Conservation (phyloP, 2,113 vertebrate species). For the Romanogobio albipinnatus region DNA sequence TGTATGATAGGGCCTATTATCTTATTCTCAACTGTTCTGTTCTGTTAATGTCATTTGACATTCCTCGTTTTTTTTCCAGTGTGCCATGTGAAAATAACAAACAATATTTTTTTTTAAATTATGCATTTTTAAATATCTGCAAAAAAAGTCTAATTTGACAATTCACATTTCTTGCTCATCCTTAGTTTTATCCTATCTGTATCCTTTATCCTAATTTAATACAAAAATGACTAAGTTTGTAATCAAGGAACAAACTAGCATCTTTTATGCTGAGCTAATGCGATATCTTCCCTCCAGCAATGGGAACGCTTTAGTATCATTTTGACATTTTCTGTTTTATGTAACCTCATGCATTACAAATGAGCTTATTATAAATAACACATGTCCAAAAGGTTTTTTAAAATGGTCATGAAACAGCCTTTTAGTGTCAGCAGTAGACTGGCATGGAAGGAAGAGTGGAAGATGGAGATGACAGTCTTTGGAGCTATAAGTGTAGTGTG, state of each 20-base stretch:
- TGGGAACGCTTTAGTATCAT: slow-evolving; percentile 47
- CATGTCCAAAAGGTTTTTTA: slow-evolving; percentile 68
- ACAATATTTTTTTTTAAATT: not conserved
- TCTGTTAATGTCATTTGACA: not conserved
- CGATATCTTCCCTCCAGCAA: slow-evolving; percentile 1
- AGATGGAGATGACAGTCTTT: not conserved
- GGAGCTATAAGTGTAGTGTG: not conserved
- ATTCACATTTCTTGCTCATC: not conserved
- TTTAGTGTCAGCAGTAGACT: slow-evolving; percentile 24
- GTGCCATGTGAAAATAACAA: not conserved
- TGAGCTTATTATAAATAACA: slow-evolving; percentile 68
- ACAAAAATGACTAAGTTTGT: not conserved
- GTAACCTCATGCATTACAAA: slow-evolving; percentile 69
- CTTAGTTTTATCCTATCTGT: not conserved
- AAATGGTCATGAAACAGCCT: slow-evolving; percentile 54
- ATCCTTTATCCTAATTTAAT: too few relatives aligned
- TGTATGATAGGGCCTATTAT: too few relatives aligned
- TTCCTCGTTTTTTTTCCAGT: not conserved
- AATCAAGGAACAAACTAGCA: not conserved
- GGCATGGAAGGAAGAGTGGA: not conserved
- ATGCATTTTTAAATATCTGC: not conserved
- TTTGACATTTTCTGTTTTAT: slow-evolving; percentile 72
- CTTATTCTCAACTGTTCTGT: not conserved
- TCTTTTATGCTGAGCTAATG: slow-evolving; percentile 28
- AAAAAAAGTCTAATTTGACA: not conserved